A percentile compares a stretch with the other conserved stretches of the same genome.
Conservation (phyloP, 2,113 vertebrate species). For the Eolophus roseicapilla region DNA sequence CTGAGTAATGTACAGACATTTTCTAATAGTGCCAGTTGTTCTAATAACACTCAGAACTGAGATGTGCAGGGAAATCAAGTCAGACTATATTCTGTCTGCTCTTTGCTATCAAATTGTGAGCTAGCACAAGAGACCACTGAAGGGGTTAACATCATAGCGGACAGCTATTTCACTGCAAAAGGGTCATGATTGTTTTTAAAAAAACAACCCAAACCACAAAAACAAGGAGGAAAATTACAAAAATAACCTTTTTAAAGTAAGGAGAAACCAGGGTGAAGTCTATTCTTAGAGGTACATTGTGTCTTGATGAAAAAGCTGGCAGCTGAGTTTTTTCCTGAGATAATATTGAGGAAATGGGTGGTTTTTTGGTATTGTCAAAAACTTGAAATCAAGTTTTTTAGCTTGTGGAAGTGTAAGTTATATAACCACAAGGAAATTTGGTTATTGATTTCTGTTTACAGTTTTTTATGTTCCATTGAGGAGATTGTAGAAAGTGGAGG, state of each 20-base stretch:
- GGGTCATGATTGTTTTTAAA: not conserved
- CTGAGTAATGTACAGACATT: not conserved
- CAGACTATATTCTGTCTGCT: not conserved
- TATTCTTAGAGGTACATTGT: conserved; percentile 44
- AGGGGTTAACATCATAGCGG: not conserved
- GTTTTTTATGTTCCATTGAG: not conserved
- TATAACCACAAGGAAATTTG: not conserved
- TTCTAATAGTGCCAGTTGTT: not conserved
- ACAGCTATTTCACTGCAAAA: not conserved
- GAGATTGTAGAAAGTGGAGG: not conserved
- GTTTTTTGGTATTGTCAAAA: not conserved
- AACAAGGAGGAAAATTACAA: not conserved
- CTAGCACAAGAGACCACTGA: not conserved
- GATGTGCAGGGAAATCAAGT: not conserved
- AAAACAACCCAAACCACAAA: not conserved
- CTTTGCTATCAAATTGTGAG: not conserved
- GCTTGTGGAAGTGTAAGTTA: not conserved
- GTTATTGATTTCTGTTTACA: not conserved
- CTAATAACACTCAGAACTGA: not conserved
- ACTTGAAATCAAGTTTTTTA: not conserved
- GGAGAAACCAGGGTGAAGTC: not conserved
- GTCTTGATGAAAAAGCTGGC: conserved; percentile 4
- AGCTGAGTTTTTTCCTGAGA: conserved; percentile 9
- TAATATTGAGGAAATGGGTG: not conserved
- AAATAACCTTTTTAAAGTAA: not conserved